These are phyloP conservation scores for Scarus forsteni DNA, from an alignment of 2,797 vertebrate species.

Conservation along the genomic window DNA sequence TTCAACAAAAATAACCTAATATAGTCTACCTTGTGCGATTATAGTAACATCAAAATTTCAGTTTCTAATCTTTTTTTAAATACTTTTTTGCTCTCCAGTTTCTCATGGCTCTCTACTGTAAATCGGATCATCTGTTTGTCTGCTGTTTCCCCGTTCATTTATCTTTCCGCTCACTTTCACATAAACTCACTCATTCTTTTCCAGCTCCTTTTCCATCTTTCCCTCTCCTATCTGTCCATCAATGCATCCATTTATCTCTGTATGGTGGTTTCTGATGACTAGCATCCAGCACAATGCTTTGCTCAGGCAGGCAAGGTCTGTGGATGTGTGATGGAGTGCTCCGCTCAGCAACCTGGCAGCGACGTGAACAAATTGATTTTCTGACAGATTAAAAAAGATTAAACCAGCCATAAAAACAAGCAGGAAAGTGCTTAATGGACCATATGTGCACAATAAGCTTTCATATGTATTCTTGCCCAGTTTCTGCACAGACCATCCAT, in stretches of 20 bases:
- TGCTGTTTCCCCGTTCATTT: slow-evolving; percentile 28
- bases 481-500: slow-evolving; percentile 76
- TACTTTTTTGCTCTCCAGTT: background rate
- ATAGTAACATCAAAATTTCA: too few species aligned
- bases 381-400: slow-evolving; percentile 88
- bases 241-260: slow-evolving; percentile 70
- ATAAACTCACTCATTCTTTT: slow-evolving; percentile 52
- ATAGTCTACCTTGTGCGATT: too few species aligned
- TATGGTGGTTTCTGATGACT: slow-evolving; percentile 73
- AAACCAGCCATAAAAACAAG: slow-evolving; percentile 86
- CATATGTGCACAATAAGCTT: slow-evolving; percentile 83
- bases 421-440: slow-evolving; percentile 85
- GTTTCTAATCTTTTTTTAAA: too few species aligned
- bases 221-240: slow-evolving; percentile 61
- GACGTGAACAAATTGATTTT: slow-evolving; percentile 86
- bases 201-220: slow-evolving; percentile 34
- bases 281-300: slow-evolving; percentile 74
- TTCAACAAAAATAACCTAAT: too few species aligned
- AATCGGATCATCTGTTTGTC: slow-evolving; percentile 28
- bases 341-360: slow-evolving; percentile 83
- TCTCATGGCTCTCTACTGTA: background rate
- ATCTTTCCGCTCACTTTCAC: slow-evolving; percentile 49
- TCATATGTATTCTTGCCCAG: slow-evolving; percentile 84
- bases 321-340: slow-evolving; percentile 84
- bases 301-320: slow-evolving; percentile 71